Evolutionary conservation across 2,797 vertebrate genomes (phyloP).

Genomic region (Toxotes lorentzi): DNA sequence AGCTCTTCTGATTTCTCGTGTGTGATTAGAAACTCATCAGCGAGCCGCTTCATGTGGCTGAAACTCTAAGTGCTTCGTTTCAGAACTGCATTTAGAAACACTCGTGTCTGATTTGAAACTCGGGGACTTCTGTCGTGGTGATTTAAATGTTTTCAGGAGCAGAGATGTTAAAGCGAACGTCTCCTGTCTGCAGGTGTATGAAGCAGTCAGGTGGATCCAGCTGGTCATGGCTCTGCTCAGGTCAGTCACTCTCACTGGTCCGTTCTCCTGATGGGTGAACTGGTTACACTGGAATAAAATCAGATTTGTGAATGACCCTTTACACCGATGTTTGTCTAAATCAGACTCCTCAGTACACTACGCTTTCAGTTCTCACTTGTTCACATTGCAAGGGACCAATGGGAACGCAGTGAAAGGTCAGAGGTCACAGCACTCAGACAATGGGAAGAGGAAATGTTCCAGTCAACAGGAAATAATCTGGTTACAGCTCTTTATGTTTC

Average conservation of each 20-base stretch:
- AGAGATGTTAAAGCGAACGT: background rate
- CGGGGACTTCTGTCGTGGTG: background rate
- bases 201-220: conserved; percentile 78
- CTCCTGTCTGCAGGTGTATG: conserved; percentile 71
- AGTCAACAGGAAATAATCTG: conserved; percentile 1
- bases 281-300: no score
- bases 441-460: background rate
- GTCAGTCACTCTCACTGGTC: conserved; percentile 46
- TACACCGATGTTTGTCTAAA: background rate
- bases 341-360: background rate
- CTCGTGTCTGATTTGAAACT: background rate
- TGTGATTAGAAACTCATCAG: no score
- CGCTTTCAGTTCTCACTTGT: background rate
- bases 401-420: conserved; percentile 17
- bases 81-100: background rate
- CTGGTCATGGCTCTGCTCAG: conserved; percentile 80
- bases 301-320: no score
- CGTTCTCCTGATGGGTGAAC: no score
- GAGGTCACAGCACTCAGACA: conserved; percentile 24
- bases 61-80: background rate
- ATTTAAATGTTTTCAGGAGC: no score
- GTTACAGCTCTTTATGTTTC: background rate
- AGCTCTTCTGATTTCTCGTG: no score
- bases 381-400: background rate
- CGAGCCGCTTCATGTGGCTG: no score